phyloP scores from a whole-genome alignment of 2,113 vertebrate species.

The Chlamydotis undulata region DNA sequence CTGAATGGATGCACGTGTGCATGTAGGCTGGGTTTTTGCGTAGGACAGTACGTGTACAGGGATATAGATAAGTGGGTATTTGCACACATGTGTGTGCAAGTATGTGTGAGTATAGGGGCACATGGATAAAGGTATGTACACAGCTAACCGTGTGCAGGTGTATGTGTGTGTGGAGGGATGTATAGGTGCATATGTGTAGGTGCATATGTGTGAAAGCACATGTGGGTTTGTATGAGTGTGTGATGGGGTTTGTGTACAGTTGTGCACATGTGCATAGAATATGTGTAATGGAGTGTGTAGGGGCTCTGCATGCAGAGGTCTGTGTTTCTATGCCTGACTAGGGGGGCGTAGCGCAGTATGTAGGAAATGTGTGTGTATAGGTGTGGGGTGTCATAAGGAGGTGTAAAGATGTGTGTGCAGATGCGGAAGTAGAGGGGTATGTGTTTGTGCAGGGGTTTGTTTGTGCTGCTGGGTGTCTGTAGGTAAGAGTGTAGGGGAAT shows the following conservation, averaged over 20 bases:
- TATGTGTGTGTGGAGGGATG: not conserved
- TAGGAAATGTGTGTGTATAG: accelerated
- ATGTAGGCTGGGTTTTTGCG: not conserved
- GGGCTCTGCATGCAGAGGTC: not conserved
- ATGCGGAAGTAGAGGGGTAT: not conserved
- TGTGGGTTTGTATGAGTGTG: accelerated
- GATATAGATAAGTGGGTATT: not conserved
- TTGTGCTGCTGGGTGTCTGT: not conserved
- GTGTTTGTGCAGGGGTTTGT: too few relatives aligned
- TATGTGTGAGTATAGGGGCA: not conserved
- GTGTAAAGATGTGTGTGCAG: not conserved
- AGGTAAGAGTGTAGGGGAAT: not conserved
- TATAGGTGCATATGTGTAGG: too few relatives aligned
- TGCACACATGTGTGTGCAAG: not conserved
- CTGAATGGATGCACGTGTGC: too few relatives aligned
- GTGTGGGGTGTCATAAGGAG: not conserved
- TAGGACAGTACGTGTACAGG: accelerated
- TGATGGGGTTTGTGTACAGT: too few relatives aligned
- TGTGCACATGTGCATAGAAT: not conserved
- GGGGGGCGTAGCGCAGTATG: accelerated
- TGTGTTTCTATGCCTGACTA: not conserved
- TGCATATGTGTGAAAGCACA: not conserved
- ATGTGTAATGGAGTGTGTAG: not conserved
- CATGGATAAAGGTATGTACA: accelerated
- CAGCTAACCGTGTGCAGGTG: not conserved